Evolutionary conservation across 2,888 invertebrate genomes (phyloP).

Genomic region (Eupithecia vulgata): DNA sequence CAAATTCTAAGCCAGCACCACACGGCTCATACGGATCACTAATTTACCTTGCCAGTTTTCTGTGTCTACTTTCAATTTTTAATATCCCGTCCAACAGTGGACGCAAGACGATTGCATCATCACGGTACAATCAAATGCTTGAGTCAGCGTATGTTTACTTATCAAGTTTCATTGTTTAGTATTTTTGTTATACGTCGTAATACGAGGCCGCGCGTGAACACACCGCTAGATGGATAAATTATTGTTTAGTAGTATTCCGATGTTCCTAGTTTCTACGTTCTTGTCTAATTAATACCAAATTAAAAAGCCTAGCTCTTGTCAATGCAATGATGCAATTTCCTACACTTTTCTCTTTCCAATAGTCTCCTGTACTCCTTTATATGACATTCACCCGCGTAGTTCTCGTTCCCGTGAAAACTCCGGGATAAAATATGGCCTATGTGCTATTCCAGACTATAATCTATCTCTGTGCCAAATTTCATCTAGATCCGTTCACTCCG

Average conservation of each 20-base stretch:
- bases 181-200: constrained; percentile 62
- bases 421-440: too few species aligned
- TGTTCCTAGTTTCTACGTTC: not conserved
- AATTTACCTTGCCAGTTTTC: not conserved
- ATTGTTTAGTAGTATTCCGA: not conserved
- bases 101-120: constrained; percentile 8
- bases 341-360: too few species aligned
- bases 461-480: too few species aligned
- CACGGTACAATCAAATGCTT: constrained; percentile 38
- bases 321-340: too few species aligned
- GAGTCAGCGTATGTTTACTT: constrained; percentile 63
- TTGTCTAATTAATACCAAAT: not conserved
- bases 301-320: too few species aligned
- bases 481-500: too few species aligned
- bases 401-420: too few species aligned
- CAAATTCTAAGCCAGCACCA: too few species aligned
- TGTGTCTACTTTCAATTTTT: not conserved
- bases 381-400: too few species aligned
- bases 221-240: constrained; percentile 9
- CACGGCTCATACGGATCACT: too few species aligned
- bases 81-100: not conserved
- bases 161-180: constrained; percentile 68
- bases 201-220: constrained; percentile 52
- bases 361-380: too few species aligned
- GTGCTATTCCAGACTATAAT: too few species aligned